Conservation (phyloP, 2,797 vertebrate genomes). For the Channa striata region DNA sequence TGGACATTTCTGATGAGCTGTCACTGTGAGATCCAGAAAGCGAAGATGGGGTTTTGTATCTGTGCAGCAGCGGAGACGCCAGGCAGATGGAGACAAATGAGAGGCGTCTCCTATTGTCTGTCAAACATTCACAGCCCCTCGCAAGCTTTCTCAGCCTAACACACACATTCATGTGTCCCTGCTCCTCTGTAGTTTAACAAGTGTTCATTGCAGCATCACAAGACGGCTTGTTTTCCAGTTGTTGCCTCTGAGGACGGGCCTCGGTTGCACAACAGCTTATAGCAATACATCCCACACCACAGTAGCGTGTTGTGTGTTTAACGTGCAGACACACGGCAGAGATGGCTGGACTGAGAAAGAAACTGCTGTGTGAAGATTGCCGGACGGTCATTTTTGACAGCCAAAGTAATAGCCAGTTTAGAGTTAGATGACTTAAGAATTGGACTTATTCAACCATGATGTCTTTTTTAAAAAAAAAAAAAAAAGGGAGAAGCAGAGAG, state of each 20-base stretch:
- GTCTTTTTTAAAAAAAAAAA: slow-evolving; percentile 11
- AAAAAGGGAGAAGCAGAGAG: slow-evolving; percentile 17
- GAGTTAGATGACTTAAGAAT: slow-evolving; percentile 65
- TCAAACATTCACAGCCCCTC: slow-evolving; percentile 18
- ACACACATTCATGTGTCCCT: background rate
- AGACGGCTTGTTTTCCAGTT: slow-evolving; percentile 20
- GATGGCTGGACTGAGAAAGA: slow-evolving; percentile 33
- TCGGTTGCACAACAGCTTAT: slow-evolving; percentile 11
- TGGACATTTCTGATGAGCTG: slow-evolving; percentile 66
- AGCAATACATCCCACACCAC: slow-evolving; percentile 27
- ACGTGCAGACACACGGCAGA: slow-evolving; percentile 5
- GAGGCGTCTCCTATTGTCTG: slow-evolving; percentile 57
- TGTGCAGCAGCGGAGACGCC: slow-evolving; percentile 48
- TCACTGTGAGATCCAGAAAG: slow-evolving; percentile 47
- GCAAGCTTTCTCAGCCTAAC: slow-evolving; percentile 18
- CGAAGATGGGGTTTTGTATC: slow-evolving; percentile 61
- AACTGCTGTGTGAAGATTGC: slow-evolving; percentile 48
- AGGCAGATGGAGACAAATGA: slow-evolving; percentile 75
- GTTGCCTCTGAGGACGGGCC: slow-evolving; percentile 22
- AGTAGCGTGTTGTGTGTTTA: slow-evolving; percentile 26
- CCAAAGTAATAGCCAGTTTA: slow-evolving; percentile 67
- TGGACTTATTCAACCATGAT: slow-evolving; percentile 53
- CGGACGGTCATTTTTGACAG: slow-evolving; percentile 64
- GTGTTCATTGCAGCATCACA: slow-evolving; percentile 11
- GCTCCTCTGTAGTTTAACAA: slow-evolving; percentile 15